phyloP scores from a whole-genome alignment of 2,113 vertebrate genomes.

The Colius striatus region DNA sequence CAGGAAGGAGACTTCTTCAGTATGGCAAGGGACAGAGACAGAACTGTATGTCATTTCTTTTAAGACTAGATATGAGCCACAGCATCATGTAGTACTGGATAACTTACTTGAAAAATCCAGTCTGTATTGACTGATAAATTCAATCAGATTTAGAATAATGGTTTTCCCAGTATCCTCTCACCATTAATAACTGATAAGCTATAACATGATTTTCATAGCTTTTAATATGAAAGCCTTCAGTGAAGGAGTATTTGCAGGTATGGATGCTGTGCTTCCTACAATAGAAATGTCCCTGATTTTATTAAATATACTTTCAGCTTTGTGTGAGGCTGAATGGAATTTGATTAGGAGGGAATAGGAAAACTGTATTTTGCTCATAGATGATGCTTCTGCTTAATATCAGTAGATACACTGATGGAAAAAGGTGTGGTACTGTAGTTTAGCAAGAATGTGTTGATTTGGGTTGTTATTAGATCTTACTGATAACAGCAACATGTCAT shows the following conservation, averaged over 20 bases:
- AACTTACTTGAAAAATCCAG: background rate
- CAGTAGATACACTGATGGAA: background rate
- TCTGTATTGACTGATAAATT: background rate
- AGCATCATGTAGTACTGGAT: background rate
- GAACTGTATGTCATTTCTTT: background rate
- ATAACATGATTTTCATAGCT: background rate
- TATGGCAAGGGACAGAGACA: conserved; percentile 3
- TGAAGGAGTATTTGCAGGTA: background rate
- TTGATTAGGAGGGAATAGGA: background rate
- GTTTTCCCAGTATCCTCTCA: background rate
- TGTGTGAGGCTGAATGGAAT: background rate
- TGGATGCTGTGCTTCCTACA: background rate
- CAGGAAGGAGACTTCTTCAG: background rate
- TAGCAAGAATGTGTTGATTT: background rate
- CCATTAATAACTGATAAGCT: background rate
- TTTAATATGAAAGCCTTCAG: background rate
- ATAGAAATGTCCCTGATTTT: background rate
- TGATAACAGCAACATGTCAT: background rate
- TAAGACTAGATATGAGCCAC: background rate
- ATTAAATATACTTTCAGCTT: background rate
- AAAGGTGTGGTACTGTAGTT: background rate
- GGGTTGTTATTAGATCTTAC: background rate
- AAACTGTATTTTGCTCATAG: background rate
- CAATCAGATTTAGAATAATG: background rate
- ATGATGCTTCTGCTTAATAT: background rate